Conservation (phyloP, 2,888 invertebrate species). For the Sphecodes monilicornis region DNA sequence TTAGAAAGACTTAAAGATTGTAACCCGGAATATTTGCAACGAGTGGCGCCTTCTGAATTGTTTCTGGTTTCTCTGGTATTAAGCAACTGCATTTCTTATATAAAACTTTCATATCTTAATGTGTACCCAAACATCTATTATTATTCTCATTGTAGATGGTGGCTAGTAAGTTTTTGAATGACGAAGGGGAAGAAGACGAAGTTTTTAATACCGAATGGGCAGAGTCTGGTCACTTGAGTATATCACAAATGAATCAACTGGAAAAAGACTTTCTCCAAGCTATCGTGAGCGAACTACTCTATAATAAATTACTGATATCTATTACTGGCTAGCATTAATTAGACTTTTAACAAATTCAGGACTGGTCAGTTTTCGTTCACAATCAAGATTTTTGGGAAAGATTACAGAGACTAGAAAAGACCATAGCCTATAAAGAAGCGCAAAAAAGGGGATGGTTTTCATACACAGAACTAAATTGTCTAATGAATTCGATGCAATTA, state of each 20-base stretch:
- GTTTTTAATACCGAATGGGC: conserved; percentile 98
- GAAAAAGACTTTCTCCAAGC: conserved; percentile 96
- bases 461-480: conserved; percentile 90
- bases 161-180: conserved; percentile 97
- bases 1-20: conserved; percentile 93
- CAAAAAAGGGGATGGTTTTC: conserved; percentile 92
- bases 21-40: conserved; percentile 93
- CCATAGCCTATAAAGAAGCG: conserved; percentile 91
- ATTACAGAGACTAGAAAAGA: conserved; percentile 89
- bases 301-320: background rate
- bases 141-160: conserved; percentile 90
- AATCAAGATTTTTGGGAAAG: conserved; percentile 91
- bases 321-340: background rate
- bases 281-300: conserved; percentile 88
- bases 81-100: conserved; percentile 53
- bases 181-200: conserved; percentile 96
- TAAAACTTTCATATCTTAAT: conserved; percentile 19
- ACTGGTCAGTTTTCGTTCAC: conserved; percentile 94
- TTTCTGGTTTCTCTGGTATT: conserved; percentile 95
- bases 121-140: background rate
- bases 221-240: conserved; percentile 90
- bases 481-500: conserved; percentile 85
- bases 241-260: conserved; percentile 91
- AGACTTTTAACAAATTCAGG: conserved; percentile 84
- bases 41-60: conserved; percentile 95